These are phyloP conservation scores for Drosophila subpulchrella DNA, from an alignment of 1,140 invertebrate genomes.

Conservation along the genomic window DNA sequence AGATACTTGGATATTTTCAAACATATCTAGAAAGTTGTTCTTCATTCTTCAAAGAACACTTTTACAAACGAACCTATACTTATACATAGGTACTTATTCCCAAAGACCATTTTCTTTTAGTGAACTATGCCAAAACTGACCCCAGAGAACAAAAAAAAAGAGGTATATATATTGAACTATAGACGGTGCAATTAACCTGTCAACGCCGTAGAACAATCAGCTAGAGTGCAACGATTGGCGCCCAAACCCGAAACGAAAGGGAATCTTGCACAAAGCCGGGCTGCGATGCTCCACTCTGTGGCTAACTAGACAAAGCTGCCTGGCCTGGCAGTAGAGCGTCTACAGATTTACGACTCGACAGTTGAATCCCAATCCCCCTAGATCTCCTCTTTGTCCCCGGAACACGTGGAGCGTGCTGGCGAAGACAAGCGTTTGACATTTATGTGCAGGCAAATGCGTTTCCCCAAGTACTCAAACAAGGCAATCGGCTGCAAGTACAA, in stretches of 20 bases:
- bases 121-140: conserved; percentile 53
- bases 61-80: too few relatives aligned
- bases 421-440: conserved; percentile 80
- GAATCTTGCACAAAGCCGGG: conserved; percentile 9
- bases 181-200: conserved; percentile 63
- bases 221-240: conserved; percentile 56
- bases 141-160: conserved; percentile 26
- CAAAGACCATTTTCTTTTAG: background rate
- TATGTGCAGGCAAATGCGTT: conserved; percentile 73
- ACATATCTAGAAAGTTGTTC: too few relatives aligned
- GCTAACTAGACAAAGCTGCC: conserved; percentile 43
- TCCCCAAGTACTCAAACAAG: conserved; percentile 52
- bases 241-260: conserved; percentile 9
- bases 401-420: conserved; percentile 63
- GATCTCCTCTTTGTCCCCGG: background rate
- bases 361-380: conserved; percentile 7
- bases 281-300: conserved; percentile 36
- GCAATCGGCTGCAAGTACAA: conserved; percentile 41
- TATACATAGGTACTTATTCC: too few relatives aligned
- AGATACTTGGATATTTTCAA: too few relatives aligned
- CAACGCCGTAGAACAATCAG: conserved; percentile 69
- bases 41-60: too few relatives aligned
- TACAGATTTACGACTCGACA: conserved; percentile 71
- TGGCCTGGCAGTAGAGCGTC: conserved; percentile 27
- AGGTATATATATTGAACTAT: conserved; percentile 7